Conservation (phyloP, 1,140 invertebrate species). For the Berghia stephanieae region DNA sequence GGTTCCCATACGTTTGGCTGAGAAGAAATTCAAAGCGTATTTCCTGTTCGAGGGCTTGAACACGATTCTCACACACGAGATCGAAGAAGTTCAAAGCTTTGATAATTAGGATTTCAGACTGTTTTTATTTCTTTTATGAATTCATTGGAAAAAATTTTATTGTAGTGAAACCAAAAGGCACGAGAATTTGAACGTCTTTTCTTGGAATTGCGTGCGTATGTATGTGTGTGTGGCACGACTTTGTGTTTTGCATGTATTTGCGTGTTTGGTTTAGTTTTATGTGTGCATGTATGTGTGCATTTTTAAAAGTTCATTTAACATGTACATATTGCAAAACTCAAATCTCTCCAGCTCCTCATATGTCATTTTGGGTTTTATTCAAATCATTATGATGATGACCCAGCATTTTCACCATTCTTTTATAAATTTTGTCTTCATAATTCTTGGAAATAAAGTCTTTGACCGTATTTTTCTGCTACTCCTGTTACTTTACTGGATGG, state of each 20-base stretch:
- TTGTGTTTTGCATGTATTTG: not conserved
- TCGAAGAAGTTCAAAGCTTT: conserved; percentile 47
- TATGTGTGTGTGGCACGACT: not conserved
- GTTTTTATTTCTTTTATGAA: not conserved
- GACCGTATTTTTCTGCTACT: too few relatives aligned
- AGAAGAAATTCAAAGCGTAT: conserved; percentile 71
- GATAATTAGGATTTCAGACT: not conserved
- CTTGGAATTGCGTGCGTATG: not conserved
- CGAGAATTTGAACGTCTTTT: not conserved
- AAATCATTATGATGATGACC: too few relatives aligned
- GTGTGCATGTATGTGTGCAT: not conserved
- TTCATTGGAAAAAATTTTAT: not conserved
- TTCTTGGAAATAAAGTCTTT: too few relatives aligned
- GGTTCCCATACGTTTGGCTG: conserved; percentile 75
- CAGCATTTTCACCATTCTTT: too few relatives aligned
- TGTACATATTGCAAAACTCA: too few relatives aligned
- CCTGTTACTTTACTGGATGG: too few relatives aligned
- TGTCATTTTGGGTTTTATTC: not conserved
- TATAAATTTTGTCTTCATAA: too few relatives aligned
- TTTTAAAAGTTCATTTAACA: not conserved
- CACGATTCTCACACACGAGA: conserved; percentile 45
- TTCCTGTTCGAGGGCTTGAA: conserved; percentile 67
- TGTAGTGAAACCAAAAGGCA: not conserved
- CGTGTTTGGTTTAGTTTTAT: not conserved
- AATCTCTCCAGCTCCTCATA: too few relatives aligned